Percentiles rank a stretch among this genome's conserved stretches.
phyloP scores from a whole-genome alignment of 2,797 vertebrate genomes.

The Tympanoctomys barrerae region DNA sequence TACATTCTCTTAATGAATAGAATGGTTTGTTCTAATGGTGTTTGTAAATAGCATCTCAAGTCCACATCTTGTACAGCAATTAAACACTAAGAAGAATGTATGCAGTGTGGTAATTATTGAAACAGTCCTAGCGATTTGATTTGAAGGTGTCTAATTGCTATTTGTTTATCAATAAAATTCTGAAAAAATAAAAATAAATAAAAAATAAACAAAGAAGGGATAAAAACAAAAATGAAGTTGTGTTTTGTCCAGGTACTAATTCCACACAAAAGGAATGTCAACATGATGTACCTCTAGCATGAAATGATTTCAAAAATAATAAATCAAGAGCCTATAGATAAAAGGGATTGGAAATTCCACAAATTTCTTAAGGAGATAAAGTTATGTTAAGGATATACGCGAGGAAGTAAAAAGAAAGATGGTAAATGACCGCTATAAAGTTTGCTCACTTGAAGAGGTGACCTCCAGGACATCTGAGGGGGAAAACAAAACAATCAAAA shows the following conservation, averaged over 20 bases:
- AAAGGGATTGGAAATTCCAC: background rate
- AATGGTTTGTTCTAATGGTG: no score
- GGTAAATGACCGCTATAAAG: background rate
- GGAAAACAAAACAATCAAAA: background rate
- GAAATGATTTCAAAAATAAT: background rate
- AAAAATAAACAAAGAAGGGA: no score
- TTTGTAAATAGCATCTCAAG: no score
- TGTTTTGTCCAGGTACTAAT: background rate
- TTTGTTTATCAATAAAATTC: no score
- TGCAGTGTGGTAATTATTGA: no score
- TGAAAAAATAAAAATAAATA: no score
- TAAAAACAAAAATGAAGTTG: background rate
- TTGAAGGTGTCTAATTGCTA: no score
- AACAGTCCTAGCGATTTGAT: no score
- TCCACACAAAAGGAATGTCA: background rate
- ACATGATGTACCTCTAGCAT: background rate
- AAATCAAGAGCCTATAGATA: background rate
- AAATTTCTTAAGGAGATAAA: background rate
- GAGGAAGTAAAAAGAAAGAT: background rate
- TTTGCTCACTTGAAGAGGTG: background rate
- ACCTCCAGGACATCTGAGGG: rapidly evolving
- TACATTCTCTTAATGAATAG: no score
- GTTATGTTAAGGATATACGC: background rate
- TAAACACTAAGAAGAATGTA: no score
- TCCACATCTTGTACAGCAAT: no score